Evolutionary conservation across 2,113 vertebrate genomes (phyloP), one percentile per base, ranked within the genome.

Genomic region (Apodemus sylvaticus): DNA sequence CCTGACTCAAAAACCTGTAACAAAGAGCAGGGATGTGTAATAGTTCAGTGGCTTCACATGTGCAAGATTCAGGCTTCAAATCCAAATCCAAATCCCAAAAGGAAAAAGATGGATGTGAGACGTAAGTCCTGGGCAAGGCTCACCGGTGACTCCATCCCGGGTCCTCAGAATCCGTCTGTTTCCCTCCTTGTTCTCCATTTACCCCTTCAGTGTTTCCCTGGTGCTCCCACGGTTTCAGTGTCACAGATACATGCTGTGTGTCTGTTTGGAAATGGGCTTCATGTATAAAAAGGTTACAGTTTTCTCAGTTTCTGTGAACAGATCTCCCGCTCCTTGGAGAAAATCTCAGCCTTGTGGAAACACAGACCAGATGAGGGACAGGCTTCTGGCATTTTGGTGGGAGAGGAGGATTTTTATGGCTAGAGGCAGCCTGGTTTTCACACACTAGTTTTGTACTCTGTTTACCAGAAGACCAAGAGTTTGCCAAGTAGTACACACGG

Each of bases 321-420:
- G 42, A 20, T 22, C 22, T 22, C 36, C 9, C 20, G 0, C 16
- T 71, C 36, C 11, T n/a, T 53, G 20, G 60, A 71, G 11, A 36
- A 17, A 9, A 1, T 36, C 1, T 29, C 10, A n/a, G 1, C 22
- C 55, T 36, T 4, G 0, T 22, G 3, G 66, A 34, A 45, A 22
- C 22, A n/a, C 24, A 45, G 74, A 36, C 7, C 6, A 19, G 68
- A 22, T 1, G 29, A 62, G 55, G 73, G n/a, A n/a, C 0, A 0
- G 5, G 26, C 17, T 1, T 5, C 36, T 0, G 0, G 79, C 9
- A 6, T 17, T 48, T 58, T 13, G 14, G 36, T n/a, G 26, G 7
- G 9, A 1, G 1, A 62, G 71, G 13, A 1, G 6, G 13, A 34
- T 89, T 26, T 58, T n/a, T 34, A 31, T 58, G 90, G 24, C n/a